These are phyloP conservation scores for Micrasema longulum DNA, from an alignment of 1,140 invertebrate genomes.

Conservation along the genomic window DNA sequence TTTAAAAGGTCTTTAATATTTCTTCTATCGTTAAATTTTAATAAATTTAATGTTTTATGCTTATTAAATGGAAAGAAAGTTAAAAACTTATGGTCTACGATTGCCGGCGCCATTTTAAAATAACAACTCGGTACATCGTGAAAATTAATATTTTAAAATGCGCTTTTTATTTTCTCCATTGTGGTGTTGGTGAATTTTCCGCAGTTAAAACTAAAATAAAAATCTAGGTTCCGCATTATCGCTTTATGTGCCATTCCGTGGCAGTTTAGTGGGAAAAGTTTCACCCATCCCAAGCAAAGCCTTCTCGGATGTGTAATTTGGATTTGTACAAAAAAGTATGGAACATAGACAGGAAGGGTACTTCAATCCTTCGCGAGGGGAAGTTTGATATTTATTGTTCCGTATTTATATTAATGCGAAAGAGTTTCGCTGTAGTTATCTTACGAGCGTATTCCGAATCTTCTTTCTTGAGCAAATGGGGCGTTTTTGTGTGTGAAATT, in stretches of 20 bases:
- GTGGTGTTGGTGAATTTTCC: constrained; percentile 29
- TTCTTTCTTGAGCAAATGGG: constrained; percentile 22
- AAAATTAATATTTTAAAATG: constrained; percentile 22
- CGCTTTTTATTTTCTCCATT: constrained; percentile 10
- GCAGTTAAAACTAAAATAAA: constrained; percentile 32
- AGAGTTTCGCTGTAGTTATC: constrained; percentile 51
- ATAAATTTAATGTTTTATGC: no score
- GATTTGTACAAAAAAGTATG: constrained; percentile 33
- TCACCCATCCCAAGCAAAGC: constrained; percentile 15
- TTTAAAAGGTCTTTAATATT: no score
- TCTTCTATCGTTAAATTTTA: no score
- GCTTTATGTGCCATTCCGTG: constrained; percentile 50
- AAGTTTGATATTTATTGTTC: constrained; percentile 55
- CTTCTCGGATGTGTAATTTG: constrained; percentile 54
- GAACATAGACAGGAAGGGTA: constrained; percentile 7
- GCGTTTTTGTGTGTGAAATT: constrained; percentile 1
- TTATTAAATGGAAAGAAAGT: no score
- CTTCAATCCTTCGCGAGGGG: constrained; percentile 38
- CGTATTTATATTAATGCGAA: constrained; percentile 55
- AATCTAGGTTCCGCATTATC: constrained; percentile 35
- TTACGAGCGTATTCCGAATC: constrained; percentile 48
- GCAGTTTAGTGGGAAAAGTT: constrained; percentile 53
- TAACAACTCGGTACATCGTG: no score
- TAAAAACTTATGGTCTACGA: no score
- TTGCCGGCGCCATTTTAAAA: no score